Base-by-base conservation (phyloP, 2,797 vertebrate genomes). In the Neoniphon sammara region DNA sequence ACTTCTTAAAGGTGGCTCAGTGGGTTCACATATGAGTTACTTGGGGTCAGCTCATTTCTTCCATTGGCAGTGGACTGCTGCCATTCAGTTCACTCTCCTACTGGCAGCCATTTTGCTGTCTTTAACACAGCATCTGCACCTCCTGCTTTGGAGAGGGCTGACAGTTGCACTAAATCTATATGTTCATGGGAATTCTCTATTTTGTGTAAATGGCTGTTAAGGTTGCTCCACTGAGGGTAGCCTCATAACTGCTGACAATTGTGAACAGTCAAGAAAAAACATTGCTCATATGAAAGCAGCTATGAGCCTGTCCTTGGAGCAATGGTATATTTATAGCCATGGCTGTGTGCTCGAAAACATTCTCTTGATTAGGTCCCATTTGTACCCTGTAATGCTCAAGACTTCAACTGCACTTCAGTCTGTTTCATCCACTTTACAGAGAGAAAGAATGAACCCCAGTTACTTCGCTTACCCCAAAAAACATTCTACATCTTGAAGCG, bases 51-150 rank as follows among this genome's bases (percentile, higher is more conserved):
- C 11, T 64, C 21, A 52, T 50, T 56, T 21, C 50, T 69, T 21
- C 18, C 44, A 27, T 8, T 60, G 7, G 39, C 30, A 14, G 73
- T 56, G 39, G 25, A 6, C 14, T 36, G 56, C 54, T 61, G 21
- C 20, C 34, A 39, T 52, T 44, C 34, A 44, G 44, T n/a, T n/a
- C 25, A 30, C 11, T 46, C 23, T 14, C 55, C 49, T 15, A 4
- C 17, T 15, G 18, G 42, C 53, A 44, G 59, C 54, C 53, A 70
- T 64, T 55, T 52, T 70, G 60, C 42, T 50, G 47, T 58, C n/a
- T 64, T 70, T 56, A 25, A 55, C 47, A 54, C 23, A 27, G 21
- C 12, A 15, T 27, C 2, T 27, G 12, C 52, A 27, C 14, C 23
- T 53, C 2, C 21, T 18, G 25, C 5, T 54, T 3, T 23, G 12